Conservation (phyloP, 2,113 vertebrate species). For the Myodes glareolus region DNA sequence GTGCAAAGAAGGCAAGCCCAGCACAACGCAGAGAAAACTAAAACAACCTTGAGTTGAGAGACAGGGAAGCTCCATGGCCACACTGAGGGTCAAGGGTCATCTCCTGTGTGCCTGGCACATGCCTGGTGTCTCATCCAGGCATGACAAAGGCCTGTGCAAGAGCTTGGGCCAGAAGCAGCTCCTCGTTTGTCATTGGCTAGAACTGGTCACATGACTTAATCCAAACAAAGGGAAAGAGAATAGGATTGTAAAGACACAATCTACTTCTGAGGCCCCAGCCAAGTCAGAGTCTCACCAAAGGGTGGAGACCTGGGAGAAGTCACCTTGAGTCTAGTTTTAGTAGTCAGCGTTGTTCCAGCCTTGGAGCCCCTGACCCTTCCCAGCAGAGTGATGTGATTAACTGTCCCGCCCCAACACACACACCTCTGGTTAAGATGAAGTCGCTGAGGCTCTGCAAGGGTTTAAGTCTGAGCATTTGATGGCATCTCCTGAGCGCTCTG, state of each 20-base stretch:
- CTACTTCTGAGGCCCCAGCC: not conserved
- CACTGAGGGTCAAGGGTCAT: not conserved
- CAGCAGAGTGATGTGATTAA: not conserved
- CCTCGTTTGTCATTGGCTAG: not conserved
- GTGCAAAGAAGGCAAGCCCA: not conserved
- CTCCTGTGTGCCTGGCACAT: accelerated
- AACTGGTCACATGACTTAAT: not conserved
- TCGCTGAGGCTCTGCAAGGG: too few relatives aligned
- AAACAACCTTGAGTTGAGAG: not conserved
- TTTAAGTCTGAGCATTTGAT: not conserved
- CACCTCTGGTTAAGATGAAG: not conserved
- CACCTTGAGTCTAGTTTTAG: not conserved
- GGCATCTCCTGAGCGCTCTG: not conserved
- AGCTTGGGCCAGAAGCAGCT: not conserved
- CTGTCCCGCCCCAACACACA: accelerated
- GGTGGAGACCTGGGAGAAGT: not conserved
- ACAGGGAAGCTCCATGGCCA: not conserved
- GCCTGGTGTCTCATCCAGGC: not conserved
- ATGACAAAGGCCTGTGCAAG: not conserved
- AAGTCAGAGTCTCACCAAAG: not conserved
- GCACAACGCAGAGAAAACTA: not conserved
- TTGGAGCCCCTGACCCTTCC: not conserved
- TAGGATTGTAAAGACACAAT: not conserved
- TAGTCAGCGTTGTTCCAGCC: not conserved
- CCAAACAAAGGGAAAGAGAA: not conserved